Evolutionary conservation across 1,140 invertebrate species (phyloP), one percentile per base, ranked within the genome.

Genomic region (Drosophila busckii): DNA sequence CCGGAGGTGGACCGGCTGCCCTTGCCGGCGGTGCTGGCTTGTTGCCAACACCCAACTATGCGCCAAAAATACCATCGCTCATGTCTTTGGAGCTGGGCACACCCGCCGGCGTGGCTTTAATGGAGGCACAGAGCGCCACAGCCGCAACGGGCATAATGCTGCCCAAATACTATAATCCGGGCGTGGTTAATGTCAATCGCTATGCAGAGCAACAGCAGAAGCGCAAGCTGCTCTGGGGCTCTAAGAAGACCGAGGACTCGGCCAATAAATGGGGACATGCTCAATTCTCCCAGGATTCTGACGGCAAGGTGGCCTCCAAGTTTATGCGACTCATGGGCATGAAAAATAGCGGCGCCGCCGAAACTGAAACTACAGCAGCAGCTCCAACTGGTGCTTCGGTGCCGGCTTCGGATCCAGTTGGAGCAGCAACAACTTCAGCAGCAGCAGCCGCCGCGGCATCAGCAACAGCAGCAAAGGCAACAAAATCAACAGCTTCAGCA

Each of bases 321-420:
- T 98, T 98, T 88, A 95, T 97, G 88, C 90, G 97, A 60, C 88
- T 98, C 5, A 98, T 98, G 97, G 97, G 97, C 26, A 97, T 98
- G 32, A 97, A 87, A 42, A 80, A 75, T 35, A 48, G 41, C 6
- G 28, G 4, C 26, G 31, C 17, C 46, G 12, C 8, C 28, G 13
- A n/a, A 42, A 16, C 22, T 41, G 37, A 34, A 45, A 25, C 45
- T 61, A 35, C 38, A 42, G 2, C 32, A 45, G 0, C 13, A 25
- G 1, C 46, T 44, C 12, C 88, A 15, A 35, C 15, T n/a, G n/a
- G n/a, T n/a, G n/a, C n/a, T n/a, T n/a, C n/a, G n/a, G n/a, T n/a
- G n/a, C n/a, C n/a, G n/a, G n/a, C n/a, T n/a, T n/a, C n/a, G n/a
- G n/a, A n/a, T n/a, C n/a, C 8, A 23, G 55, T 1, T 17, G 9